phyloP scores from a whole-genome alignment of 2,888 invertebrate genomes.

The Trissolcus brochymenae region DNA sequence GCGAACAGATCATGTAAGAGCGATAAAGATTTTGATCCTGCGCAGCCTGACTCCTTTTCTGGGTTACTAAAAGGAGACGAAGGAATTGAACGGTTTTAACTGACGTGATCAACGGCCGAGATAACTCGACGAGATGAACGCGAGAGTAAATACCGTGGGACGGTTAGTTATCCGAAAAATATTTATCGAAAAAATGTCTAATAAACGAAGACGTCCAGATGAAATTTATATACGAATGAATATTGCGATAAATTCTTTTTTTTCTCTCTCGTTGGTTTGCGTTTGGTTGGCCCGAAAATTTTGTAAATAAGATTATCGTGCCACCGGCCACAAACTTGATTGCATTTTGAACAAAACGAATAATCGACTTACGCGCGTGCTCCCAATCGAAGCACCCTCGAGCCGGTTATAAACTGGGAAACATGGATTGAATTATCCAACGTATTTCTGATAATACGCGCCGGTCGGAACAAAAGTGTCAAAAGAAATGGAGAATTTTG shows the following conservation, averaged over 20 bases:
- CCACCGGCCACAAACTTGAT: not conserved
- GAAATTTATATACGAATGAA: too few species aligned
- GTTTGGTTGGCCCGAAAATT: too few species aligned
- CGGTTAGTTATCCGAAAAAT: conserved; percentile 2
- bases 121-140: conserved; percentile 29
- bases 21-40: conserved; percentile 20
- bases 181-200: conserved; percentile 11
- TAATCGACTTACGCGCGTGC: conserved; percentile 14
- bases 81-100: conserved; percentile 23
- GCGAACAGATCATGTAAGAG: conserved; percentile 7
- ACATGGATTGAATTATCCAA: conserved; percentile 35
- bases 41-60: conserved; percentile 13
- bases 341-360: conserved; percentile 11
- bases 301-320: not conserved
- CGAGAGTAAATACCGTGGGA: conserved; percentile 6
- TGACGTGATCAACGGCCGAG: conserved; percentile 26
- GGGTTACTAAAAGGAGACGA: conserved; percentile 9
- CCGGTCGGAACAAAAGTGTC: conserved; percentile 45
- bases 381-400: conserved; percentile 8
- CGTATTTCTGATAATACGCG: conserved; percentile 52
- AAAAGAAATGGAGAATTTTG: conserved; percentile 33
- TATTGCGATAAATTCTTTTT: too few species aligned
- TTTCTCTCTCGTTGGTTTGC: too few species aligned
- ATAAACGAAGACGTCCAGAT: too few species aligned
- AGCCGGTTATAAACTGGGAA: conserved; percentile 34